Conservation (phyloP, 2,113 vertebrate genomes). For the Cyprinodon tularosa region DNA sequence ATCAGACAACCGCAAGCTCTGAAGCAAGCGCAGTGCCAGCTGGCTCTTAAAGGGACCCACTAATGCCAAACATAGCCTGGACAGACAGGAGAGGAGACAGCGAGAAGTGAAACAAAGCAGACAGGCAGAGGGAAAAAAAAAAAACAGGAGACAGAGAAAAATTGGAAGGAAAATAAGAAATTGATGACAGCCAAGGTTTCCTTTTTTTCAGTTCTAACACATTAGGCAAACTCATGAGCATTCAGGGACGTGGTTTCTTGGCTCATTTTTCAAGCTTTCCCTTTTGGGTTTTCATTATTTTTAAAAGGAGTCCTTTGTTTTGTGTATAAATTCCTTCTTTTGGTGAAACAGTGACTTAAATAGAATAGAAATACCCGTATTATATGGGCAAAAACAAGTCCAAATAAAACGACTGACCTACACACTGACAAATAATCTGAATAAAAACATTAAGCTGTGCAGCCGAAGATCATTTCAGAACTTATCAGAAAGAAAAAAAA, state of each 20-base stretch:
- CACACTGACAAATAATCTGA: too few species aligned
- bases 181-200: background rate
- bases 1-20: conserved; percentile 89
- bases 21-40: conserved; percentile 87
- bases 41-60: conserved; percentile 86
- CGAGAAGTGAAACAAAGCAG: conserved; percentile 15
- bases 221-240: background rate
- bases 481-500: too few species aligned
- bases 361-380: background rate
- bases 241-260: background rate
- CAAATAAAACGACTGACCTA: too few species aligned
- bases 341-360: background rate
- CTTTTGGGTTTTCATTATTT: background rate
- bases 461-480: too few species aligned
- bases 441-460: too few species aligned
- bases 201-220: background rate
- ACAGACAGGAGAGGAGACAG: conserved; percentile 39
- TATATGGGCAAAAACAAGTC: too few species aligned
- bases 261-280: background rate
- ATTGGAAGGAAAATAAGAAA: background rate
- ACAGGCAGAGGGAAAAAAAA: background rate
- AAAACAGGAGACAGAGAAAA: background rate
- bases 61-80: conserved; percentile 85
- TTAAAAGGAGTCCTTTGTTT: background rate
- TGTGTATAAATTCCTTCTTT: background rate